A percentile compares a stretch with the other conserved stretches of the same genome.
Evolutionary conservation across 2,888 invertebrate species (phyloP).

Genomic region (Cordilura impudica): DNA sequence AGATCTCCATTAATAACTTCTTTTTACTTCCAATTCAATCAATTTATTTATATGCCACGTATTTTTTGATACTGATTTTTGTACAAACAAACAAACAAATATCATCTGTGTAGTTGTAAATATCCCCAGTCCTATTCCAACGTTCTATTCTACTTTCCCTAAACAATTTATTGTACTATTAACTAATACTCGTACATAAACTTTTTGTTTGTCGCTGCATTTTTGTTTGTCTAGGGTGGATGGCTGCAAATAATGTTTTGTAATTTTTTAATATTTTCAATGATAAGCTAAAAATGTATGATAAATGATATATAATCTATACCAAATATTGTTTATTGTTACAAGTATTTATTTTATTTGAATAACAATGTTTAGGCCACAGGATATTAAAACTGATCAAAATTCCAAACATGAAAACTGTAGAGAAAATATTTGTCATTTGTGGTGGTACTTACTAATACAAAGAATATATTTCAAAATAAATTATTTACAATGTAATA

Average conservation of each 20-base stretch:
- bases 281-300: conserved; percentile 12
- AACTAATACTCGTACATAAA: neutral
- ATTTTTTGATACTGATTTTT: neutral
- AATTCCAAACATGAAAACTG: conserved; percentile 15
- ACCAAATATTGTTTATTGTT: neutral
- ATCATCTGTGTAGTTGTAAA: neutral
- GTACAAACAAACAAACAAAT: neutral
- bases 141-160: too few relatives aligned
- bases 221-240: neutral
- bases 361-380: neutral
- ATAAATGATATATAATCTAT: conserved; percentile 22
- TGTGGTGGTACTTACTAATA: too few relatives aligned
- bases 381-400: conserved; percentile 27
- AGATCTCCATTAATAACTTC: too few relatives aligned
- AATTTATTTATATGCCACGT: neutral
- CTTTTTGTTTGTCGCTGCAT: neutral
- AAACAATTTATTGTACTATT: too few relatives aligned
- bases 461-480: too few relatives aligned
- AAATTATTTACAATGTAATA: too few relatives aligned
- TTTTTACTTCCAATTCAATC: too few relatives aligned
- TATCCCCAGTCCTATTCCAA: neutral
- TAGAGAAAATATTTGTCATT: neutral
- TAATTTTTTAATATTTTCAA: conserved; percentile 23
- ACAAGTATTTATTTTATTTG: neutral
- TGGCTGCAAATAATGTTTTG: conserved; percentile 3